phyloP scores from a whole-genome alignment of 2,113 vertebrate genomes.

The Falcunculus frontatus region DNA sequence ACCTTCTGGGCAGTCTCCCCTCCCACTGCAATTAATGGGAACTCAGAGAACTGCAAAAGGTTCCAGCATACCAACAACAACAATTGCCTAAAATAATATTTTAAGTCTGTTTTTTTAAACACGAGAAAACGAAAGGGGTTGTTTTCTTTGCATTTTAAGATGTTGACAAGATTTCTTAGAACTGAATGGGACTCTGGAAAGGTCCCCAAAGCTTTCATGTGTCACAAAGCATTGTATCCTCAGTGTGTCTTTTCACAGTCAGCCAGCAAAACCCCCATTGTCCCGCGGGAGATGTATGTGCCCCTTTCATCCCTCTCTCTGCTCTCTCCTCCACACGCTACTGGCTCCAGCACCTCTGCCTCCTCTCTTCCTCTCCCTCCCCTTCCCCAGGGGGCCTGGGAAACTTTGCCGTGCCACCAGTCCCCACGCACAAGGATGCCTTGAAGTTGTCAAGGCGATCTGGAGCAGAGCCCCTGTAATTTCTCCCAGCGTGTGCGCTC shows the following conservation, averaged over 20 bases:
- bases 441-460: constrained; percentile 62
- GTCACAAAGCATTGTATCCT: constrained; percentile 46
- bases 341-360: constrained; percentile 26
- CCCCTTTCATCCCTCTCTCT: constrained; percentile 12
- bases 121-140: not conserved
- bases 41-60: not conserved
- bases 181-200: constrained; percentile 41
- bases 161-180: not conserved
- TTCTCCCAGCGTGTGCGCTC: not conserved
- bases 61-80: not conserved
- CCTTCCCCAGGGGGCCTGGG: constrained; percentile 69
- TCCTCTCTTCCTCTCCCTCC: constrained; percentile 34
- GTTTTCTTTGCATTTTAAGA: constrained; percentile 6
- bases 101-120: not conserved
- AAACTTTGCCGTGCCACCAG: constrained; percentile 69
- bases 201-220: constrained; percentile 57
- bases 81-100: not conserved
- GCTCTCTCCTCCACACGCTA: constrained; percentile 18
- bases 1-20: not conserved
- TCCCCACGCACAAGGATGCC: constrained; percentile 64
- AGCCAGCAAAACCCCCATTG: constrained; percentile 44
- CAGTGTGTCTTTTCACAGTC: constrained; percentile 60
- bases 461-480: constrained; percentile 56
- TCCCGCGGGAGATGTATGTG: constrained; percentile 40
- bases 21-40: not conserved